phyloP scores from a whole-genome alignment of 2,113 vertebrate species.

The Atlantisia rogersi region DNA sequence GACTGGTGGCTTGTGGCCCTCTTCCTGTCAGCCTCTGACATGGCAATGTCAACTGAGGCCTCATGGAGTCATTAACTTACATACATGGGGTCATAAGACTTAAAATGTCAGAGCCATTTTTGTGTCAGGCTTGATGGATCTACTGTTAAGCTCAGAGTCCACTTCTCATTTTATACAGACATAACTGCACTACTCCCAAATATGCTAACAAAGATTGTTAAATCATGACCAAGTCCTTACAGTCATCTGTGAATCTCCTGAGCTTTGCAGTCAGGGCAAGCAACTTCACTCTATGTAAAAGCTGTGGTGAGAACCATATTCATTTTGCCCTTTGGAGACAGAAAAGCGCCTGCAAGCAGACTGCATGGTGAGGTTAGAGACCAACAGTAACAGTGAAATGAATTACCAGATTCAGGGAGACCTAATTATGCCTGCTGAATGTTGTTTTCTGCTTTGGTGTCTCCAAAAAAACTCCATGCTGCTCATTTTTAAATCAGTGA shows the following conservation, averaged over 20 bases:
- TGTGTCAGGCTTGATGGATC: not conserved
- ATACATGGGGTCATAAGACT: not conserved
- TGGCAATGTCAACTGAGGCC: not conserved
- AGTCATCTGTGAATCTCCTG: rapidly evolving
- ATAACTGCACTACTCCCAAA: not conserved
- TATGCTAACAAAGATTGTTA: not conserved
- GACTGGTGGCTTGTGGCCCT: not conserved
- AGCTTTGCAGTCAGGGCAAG: not conserved
- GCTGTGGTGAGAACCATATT: rapidly evolving
- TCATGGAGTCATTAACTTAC: not conserved
- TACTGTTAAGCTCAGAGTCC: not conserved
- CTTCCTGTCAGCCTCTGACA: not conserved
- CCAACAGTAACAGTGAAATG: not conserved
- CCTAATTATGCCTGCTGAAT: not conserved
- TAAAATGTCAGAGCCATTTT: not conserved
- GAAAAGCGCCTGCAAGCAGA: not conserved
- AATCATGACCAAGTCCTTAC: not conserved
- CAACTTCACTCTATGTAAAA: rapidly evolving
- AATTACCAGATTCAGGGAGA: not conserved
- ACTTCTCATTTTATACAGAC: not conserved
- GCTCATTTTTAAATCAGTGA: not conserved
- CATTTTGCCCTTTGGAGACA: not conserved
- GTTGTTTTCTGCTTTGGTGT: not conserved
- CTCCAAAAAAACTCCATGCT: not conserved
- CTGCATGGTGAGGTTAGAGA: not conserved